phyloP scores from a whole-genome alignment of 2,888 invertebrate species.

The Oxyscelio sp. region DNA sequence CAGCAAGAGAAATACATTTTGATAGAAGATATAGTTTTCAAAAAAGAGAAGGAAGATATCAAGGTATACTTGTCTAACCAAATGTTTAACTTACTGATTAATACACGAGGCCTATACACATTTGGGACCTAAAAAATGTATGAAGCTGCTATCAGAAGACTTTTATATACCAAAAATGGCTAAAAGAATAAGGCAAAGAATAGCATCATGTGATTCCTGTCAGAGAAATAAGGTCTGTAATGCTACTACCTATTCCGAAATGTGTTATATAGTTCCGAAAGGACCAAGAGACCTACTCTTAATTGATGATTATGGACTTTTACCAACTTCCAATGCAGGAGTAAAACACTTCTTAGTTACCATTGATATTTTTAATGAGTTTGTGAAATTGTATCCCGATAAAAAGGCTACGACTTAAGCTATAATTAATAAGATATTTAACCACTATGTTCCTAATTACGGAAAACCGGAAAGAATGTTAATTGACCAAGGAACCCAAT shows the following conservation, averaged over 20 bases:
- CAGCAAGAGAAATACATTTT: neutral
- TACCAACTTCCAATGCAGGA: too few species aligned
- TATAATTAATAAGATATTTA: too few species aligned
- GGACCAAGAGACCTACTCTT: slow-evolving; percentile 29
- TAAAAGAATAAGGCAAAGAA: neutral
- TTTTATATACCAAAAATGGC: neutral
- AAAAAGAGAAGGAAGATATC: neutral
- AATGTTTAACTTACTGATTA: neutral
- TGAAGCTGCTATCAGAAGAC: slow-evolving; percentile 5
- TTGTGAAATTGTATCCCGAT: too few species aligned
- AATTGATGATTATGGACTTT: too few species aligned
- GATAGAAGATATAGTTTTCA: neutral
- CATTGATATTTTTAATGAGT: too few species aligned
- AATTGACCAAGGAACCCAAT: too few species aligned
- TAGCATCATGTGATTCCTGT: neutral
- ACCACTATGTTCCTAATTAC: too few species aligned
- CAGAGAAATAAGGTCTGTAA: neutral
- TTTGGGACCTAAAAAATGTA: too few species aligned
- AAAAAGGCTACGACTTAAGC: too few species aligned
- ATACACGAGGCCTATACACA: slow-evolving; percentile 11
- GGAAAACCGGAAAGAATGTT: too few species aligned
- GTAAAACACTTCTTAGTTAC: too few species aligned
- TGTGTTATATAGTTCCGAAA: neutral
- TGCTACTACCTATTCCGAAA: too few species aligned
- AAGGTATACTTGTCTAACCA: neutral